Evolutionary conservation across 2,797 vertebrate genomes (phyloP).

Genomic region (Cossypha heuglini): DNA sequence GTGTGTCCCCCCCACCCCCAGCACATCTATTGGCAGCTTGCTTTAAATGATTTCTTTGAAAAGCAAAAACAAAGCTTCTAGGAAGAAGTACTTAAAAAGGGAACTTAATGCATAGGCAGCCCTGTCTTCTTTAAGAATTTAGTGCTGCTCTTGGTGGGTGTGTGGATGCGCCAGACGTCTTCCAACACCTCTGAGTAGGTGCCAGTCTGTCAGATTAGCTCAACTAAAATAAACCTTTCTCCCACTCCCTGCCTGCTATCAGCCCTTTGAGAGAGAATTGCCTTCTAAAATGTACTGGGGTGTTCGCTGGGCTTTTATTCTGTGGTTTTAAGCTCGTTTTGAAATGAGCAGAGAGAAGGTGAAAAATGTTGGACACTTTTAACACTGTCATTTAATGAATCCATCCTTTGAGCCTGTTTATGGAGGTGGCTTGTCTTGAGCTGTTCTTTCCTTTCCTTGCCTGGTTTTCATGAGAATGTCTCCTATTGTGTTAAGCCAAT

Average conservation of each 20-base stretch:
- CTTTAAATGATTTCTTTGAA: not conserved
- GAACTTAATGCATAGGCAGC: not conserved
- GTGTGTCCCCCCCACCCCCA: not conserved
- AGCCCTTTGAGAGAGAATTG: slow-evolving; percentile 15
- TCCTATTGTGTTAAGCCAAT: slow-evolving; percentile 28
- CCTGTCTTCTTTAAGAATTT: not conserved
- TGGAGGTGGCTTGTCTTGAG: slow-evolving; percentile 14
- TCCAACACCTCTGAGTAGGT: slow-evolving; percentile 48
- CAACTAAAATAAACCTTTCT: slow-evolving; percentile 56
- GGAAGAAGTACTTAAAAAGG: not conserved
- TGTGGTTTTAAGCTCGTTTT: not conserved
- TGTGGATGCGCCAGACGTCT: slow-evolving; percentile 34
- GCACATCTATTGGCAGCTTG: not conserved
- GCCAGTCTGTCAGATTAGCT: slow-evolving; percentile 59
- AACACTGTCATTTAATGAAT: not conserved
- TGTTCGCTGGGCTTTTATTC: not conserved
- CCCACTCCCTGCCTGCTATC: slow-evolving; percentile 26
- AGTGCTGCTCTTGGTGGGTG: not conserved
- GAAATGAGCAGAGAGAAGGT: slow-evolving; percentile 23
- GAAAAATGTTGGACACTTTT: not conserved
- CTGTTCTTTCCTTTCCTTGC: not conserved
- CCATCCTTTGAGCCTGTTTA: slow-evolving; percentile 16
- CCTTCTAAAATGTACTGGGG: not conserved
- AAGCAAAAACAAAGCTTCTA: not conserved
- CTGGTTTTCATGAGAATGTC: not conserved